These are phyloP conservation scores for Australoheros scitulus DNA, from an alignment of 2,113 vertebrate species.

Conservation along the genomic window DNA sequence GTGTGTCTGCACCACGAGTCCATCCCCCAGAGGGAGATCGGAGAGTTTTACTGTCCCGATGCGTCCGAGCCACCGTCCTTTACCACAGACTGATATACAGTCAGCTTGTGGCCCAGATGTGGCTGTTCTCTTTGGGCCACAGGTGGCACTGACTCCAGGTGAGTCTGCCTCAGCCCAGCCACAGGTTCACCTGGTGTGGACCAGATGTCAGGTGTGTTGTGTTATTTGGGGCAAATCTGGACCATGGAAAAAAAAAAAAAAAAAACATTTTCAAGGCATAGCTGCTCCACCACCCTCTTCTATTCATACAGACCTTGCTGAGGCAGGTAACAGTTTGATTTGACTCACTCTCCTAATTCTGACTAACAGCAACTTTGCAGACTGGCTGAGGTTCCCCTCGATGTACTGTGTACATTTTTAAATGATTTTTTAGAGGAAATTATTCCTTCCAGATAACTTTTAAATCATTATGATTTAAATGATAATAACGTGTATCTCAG, in stretches of 20 bases:
- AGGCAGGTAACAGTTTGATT: not conserved
- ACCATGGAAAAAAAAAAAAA: fast-evolving
- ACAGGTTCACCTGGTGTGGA: not conserved
- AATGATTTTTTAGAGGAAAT: not conserved
- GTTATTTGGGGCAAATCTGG: not conserved
- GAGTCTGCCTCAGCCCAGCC: not conserved
- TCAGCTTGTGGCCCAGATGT: not conserved
- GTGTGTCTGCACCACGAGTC: not conserved
- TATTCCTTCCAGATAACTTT: no score
- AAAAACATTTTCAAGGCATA: fast-evolving
- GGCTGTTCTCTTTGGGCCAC: no score
- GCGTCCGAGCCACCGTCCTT: fast-evolving
- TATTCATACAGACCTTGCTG: not conserved
- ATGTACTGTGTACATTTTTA: fast-evolving
- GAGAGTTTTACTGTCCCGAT: not conserved
- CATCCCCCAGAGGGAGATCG: no score
- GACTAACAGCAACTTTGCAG: no score
- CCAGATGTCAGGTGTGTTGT: not conserved
- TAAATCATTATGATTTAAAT: no score
- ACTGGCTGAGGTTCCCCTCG: not conserved
- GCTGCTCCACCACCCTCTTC: not conserved
- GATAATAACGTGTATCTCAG: no score
- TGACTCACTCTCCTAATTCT: no score
- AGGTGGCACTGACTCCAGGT: not conserved
- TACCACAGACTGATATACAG: fast-evolving